Evolutionary conservation across 2,113 vertebrate species (phyloP), one percentile per base, ranked within the genome.

Genomic region (Bolborhynchus lineola): DNA sequence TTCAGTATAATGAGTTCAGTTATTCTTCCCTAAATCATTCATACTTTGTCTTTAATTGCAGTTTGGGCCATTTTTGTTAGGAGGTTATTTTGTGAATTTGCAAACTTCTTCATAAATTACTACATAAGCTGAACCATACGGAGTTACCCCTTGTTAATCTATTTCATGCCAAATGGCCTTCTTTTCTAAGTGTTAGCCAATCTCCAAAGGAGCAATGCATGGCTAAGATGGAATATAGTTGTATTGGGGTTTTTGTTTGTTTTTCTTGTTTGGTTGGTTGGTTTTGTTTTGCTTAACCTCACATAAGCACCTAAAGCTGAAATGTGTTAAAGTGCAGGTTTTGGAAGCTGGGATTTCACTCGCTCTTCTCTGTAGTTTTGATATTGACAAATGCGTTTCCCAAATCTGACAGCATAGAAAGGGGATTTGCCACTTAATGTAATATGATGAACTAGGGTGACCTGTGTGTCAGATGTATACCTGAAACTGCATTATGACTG

Each of bases 141-240:
- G 46, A 70, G 46, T 21, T 9, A 76, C 16, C 5, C 5, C 18
- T 71, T 25, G 9, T 65, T 85, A 72, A 53, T 49, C 31, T 44
- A 0, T 53, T 60, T 31, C 3, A 1, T 77, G 37, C 7, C 3
- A 23, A 18, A 35, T 47, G 16, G 4, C 17, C 4, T 6, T 74
- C 16, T 52, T 24, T 52, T 41, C 41, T 69, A 26, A 35, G 29
- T 76, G 35, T 8, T 49, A 18, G 67, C 10, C 9, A 11, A 2
- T 84, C 20, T 46, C 9, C 7, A 18, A n/a, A 50, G 57, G 35
- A 84, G 6, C 20, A 29, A 11, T 1, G 3, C 0, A 0, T 39
- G 41, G 7, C 47, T 60, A 62, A 77, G 25, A 15, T 9, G 67
- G 41, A 57, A 42, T 15, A 23, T 24, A 28, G 12, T 0, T 0